Conservation (phyloP, 1,140 invertebrate genomes). For the Drosophila yakuba region DNA sequence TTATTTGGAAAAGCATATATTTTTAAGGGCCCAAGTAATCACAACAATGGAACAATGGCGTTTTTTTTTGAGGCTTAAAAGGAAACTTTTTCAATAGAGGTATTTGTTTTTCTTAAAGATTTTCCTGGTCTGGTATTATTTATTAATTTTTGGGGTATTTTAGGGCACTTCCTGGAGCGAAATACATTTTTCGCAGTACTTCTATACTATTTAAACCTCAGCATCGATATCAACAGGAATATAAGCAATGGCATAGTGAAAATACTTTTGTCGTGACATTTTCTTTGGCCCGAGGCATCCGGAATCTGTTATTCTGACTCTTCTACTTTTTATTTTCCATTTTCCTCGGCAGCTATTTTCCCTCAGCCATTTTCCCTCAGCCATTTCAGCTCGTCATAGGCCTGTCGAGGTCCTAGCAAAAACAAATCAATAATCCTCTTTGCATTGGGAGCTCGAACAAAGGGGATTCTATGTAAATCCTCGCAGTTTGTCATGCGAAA, state of each 20-base stretch:
- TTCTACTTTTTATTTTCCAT: slow-evolving; percentile 2
- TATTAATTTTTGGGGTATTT: not conserved
- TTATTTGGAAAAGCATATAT: not conserved
- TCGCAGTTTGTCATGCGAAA: slow-evolving; percentile 22
- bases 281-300: slow-evolving; percentile 48
- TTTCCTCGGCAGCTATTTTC: slow-evolving; percentile 3
- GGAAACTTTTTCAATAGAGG: not conserved
- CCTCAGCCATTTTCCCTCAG: slow-evolving; percentile 6
- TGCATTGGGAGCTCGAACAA: slow-evolving; percentile 57
- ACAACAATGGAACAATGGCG: not conserved
- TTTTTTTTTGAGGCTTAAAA: not conserved
- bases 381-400: slow-evolving; percentile 16
- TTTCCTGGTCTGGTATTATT: not conserved
- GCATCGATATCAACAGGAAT: slow-evolving; percentile 19
- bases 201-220: slow-evolving; percentile 38
- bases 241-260: not conserved
- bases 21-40: not conserved
- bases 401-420: slow-evolving; percentile 18
- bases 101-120: not conserved
- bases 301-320: slow-evolving; percentile 28
- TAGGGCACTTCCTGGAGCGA: not conserved
- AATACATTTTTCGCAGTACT: slow-evolving; percentile 3
- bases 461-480: slow-evolving; percentile 55
- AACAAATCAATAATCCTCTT: slow-evolving; percentile 77
- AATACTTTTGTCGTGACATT: slow-evolving; percentile 55